Percentiles rank a stretch among this genome's conserved stretches.
phyloP scores from a whole-genome alignment of 2,888 invertebrate genomes.

The Omphaloscelis lunosa region DNA sequence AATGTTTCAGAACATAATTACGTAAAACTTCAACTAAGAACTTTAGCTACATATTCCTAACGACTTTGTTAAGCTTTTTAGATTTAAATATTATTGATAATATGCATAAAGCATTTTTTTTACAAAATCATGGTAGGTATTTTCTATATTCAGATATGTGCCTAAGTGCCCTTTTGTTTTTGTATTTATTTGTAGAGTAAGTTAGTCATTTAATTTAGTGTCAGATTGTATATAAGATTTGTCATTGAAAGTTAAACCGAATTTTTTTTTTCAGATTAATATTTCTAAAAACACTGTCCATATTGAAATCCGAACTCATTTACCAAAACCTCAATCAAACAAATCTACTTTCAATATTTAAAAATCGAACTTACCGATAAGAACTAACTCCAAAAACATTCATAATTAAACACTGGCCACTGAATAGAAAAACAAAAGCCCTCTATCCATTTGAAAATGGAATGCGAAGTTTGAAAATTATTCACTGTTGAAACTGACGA shows the following conservation, averaged over 20 bases:
- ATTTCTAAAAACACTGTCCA: conserved; percentile 13
- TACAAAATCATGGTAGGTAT: background rate
- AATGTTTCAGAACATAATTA: conserved; percentile 9
- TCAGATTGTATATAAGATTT: no score
- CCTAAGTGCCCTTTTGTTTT: no score
- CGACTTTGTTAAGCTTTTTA: background rate
- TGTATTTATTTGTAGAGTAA: no score
- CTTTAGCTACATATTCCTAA: conserved; percentile 8
- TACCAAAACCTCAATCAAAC: conserved; percentile 15
- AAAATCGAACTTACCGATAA: conserved; percentile 70
- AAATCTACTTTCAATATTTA: conserved; percentile 40
- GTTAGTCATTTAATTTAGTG: no score
- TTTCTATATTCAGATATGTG: background rate
- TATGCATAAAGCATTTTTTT: background rate
- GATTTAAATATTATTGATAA: background rate
- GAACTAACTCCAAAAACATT: conserved; percentile 68
- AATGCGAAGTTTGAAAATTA: conserved; percentile 64
- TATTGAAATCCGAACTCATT: conserved; percentile 12
- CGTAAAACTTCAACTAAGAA: conserved; percentile 7
- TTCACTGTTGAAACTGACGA: conserved; percentile 68
- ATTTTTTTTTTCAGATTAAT: conserved; percentile 3
- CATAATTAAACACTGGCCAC: conserved; percentile 73
- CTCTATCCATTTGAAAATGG: conserved; percentile 71
- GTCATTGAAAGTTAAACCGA: no score
- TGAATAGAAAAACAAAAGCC: conserved; percentile 57